Conservation (phyloP, 2,113 vertebrate genomes). For the Cyrtonyx montezumae region DNA sequence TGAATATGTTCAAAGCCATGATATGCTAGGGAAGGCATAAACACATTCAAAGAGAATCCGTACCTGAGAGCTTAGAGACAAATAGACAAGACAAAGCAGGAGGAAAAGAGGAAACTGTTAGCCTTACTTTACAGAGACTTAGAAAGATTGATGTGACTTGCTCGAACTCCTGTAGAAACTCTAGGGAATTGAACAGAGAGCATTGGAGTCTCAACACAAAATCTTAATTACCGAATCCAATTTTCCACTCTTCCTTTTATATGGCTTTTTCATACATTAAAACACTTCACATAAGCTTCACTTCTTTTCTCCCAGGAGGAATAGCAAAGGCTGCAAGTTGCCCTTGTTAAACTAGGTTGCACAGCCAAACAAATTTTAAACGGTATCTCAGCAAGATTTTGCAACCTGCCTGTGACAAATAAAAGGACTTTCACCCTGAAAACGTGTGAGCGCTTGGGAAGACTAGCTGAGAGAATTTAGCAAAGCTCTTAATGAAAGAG, state of each 20-base stretch:
- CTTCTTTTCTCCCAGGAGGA: conserved; percentile 17
- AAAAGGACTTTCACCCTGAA: conserved; percentile 45
- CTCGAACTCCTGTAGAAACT: conserved; percentile 1
- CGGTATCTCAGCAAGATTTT: conserved; percentile 58
- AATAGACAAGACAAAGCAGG: neutral
- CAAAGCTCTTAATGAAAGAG: conserved; percentile 40
- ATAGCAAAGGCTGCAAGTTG: conserved; percentile 11
- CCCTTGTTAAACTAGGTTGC: conserved; percentile 51
- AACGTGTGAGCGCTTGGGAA: neutral
- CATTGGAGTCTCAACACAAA: neutral
- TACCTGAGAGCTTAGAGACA: neutral
- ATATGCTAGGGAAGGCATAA: neutral
- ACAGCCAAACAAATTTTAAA: conserved; percentile 48
- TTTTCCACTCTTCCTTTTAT: conserved; percentile 37
- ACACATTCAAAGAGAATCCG: neutral
- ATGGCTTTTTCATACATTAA: neutral
- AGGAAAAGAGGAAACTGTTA: neutral
- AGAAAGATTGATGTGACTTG: neutral
- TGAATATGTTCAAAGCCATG: neutral
- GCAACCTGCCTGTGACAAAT: conserved; percentile 35
- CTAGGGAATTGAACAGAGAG: neutral
- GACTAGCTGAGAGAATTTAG: conserved; percentile 46
- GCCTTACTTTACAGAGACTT: neutral
- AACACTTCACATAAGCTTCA: conserved; percentile 4
- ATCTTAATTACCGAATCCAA: conserved; percentile 30